phyloP scores from a whole-genome alignment of 2,888 invertebrate genomes.

The Drosophila stalkeri region DNA sequence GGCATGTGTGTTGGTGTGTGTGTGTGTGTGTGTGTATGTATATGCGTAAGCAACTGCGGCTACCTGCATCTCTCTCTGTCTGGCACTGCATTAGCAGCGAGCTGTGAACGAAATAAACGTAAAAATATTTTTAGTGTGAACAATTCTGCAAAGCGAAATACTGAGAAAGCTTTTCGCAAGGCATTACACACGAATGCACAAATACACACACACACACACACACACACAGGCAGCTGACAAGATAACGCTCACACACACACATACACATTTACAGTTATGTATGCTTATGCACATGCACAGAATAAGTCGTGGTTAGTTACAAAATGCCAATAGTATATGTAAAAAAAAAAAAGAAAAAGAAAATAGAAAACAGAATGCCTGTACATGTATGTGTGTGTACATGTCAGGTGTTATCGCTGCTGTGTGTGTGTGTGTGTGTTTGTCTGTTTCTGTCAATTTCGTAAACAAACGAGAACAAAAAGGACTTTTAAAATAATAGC shows the following conservation, averaged over 20 bases:
- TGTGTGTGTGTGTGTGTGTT: slow-evolving; percentile 22
- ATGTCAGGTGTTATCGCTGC: slow-evolving; percentile 12
- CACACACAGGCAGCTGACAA: slow-evolving; percentile 39
- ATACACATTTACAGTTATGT: slow-evolving; percentile 12
- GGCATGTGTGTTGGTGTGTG: neutral
- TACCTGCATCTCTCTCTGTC: slow-evolving; percentile 49
- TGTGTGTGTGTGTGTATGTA: neutral
- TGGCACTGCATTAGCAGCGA: slow-evolving; percentile 75
- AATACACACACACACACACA: slow-evolving; percentile 10
- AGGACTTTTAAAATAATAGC: slow-evolving; percentile 35
- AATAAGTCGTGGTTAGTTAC: slow-evolving; percentile 67
- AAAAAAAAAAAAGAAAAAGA: slow-evolving; percentile 7
- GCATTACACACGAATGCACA: slow-evolving; percentile 55
- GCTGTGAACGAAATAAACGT: slow-evolving; percentile 76
- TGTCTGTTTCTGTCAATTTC: slow-evolving; percentile 49
- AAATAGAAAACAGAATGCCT: slow-evolving; percentile 1
- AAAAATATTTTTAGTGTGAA: slow-evolving; percentile 77
- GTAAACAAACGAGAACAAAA: slow-evolving; percentile 65
- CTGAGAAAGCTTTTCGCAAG: slow-evolving; percentile 57
- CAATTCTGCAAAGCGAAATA: slow-evolving; percentile 59
- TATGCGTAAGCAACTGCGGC: slow-evolving; percentile 11
- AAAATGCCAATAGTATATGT: slow-evolving; percentile 67
- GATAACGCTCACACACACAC: slow-evolving; percentile 40
- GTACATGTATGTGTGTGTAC: neutral
- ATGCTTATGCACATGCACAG: slow-evolving; percentile 16